Conservation (phyloP, 2,888 invertebrate genomes). For the Lepidochrysops patricia region DNA sequence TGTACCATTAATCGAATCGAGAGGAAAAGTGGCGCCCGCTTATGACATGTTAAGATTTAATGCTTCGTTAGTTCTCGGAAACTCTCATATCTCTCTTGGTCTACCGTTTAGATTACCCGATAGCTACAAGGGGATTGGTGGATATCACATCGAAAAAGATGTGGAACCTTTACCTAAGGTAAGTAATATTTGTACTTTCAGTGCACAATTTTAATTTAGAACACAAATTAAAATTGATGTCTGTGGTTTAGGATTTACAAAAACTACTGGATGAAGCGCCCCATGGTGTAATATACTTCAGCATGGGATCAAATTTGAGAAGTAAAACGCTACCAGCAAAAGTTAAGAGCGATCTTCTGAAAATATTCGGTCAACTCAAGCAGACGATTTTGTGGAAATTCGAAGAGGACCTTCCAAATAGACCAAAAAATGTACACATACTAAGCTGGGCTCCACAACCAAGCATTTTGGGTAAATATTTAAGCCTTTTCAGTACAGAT, state of each 20-base stretch:
- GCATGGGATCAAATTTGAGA: conserved; percentile 53
- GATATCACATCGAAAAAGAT: conserved; percentile 30
- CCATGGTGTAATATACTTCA: conserved; percentile 59
- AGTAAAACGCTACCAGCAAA: conserved; percentile 42
- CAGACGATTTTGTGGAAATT: conserved; percentile 65
- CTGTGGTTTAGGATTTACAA: conserved; percentile 40
- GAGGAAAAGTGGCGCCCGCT: conserved; percentile 19
- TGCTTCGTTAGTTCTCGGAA: conserved; percentile 28
- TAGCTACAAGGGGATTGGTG: conserved; percentile 27
- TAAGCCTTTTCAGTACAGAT: too few relatives aligned
- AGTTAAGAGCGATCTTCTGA: conserved; percentile 35
- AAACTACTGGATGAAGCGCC: conserved; percentile 44
- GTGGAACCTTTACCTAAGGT: conserved; percentile 31
- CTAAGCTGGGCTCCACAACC: conserved; percentile 55
- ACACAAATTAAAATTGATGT: too few relatives aligned
- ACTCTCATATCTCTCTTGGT: conserved; percentile 29
- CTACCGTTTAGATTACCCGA: conserved; percentile 26
- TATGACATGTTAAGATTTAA: conserved; percentile 25
- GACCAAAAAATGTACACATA: conserved; percentile 53
- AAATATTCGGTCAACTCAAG: conserved; percentile 45
- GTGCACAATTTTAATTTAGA: conserved; percentile 12
- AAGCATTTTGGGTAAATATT: conserved; percentile 36
- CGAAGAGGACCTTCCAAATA: conserved; percentile 39
- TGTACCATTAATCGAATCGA: conserved; percentile 15
- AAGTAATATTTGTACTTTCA: neutral